Evolutionary conservation across 1,140 invertebrate species (phyloP), one percentile per base, ranked within the genome.

Genomic region (Plodia interpunctella): DNA sequence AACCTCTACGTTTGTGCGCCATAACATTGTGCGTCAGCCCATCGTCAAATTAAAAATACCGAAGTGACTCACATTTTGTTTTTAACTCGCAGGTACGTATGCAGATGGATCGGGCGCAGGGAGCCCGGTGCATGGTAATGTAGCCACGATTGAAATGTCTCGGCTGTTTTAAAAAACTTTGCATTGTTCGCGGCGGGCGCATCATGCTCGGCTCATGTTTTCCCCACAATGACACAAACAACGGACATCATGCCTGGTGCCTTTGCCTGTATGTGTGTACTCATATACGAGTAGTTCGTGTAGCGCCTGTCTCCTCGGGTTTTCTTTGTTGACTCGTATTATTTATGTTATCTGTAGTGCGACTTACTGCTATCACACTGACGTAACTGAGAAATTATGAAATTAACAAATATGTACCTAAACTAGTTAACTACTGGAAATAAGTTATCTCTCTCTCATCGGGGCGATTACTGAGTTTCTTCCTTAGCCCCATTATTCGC

Each of bases 51-150:
- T 32, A 55, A 58, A 62, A 55, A 60, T 55, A 32, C 19, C 44
- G 10, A 13, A 28, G 38, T 75, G 69, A 79, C 65, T 76, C 70
- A 78, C 44, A 55, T 65, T 60, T 72, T 56, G 52, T 60, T 79
- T 74, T 78, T 67, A 62, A 65, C 72, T 72, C 70, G 50, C 76
- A 83, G 71, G 72, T 80, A 82, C 60, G 70, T 77, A 71, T 60
- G 64, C 62, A 63, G 63, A 67, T 60, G 62, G 59, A 66, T 59
- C 61, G 55, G 44, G 66, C 60, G 62, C 52, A 59, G 70, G 70
- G 51, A 65, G 73, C 73, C 63, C 72, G 62, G 68, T 64, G 66
- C 70, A 73, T 71, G 73, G 66, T 77, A 76, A 72, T 73, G 70
- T 64, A 64, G 59, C 55, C 54, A 63, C 61, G 63, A 68, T 67